Base-by-base conservation (phyloP, 2,888 invertebrate genomes). In the Luperina testacea region DNA sequence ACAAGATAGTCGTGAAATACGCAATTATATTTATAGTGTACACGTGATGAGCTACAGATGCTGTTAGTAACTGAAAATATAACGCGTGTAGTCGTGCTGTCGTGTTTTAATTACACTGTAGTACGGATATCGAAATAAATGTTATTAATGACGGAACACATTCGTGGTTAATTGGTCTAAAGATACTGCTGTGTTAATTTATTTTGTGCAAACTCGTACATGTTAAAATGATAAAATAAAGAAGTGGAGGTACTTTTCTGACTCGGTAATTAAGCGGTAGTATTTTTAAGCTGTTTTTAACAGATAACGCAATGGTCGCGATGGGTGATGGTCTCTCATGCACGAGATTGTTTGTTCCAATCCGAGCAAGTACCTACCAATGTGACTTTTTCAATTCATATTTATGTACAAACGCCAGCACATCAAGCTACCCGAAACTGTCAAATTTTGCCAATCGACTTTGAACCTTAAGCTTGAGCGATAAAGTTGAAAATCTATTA, bases 1-100 rank as follows among this genome's bases (percentile, higher is more conserved):
- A 87, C 72, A 76, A 81, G 75, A 68, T 38, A 24, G 75, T 83
- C 86, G 78, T 82, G 87, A 65, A 75, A 69, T 70, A 77, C 57
- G 32, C 59, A 69, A 80, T 72, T 69, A 78, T 73, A 70, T 81
- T 38, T 24, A 48, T 45, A 38, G 51, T 68, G 42, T 7, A 61
- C 75, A 76, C 57, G 68, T 61, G 75, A 80, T 68, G 13, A 51
- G 8, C 7, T 53, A 59, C 68, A 64, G 57, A 71, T 45, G 63
- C 5, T 15, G 51, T 6, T 57, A 67, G 27, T 38, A 32, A 72
- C 51, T 78, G 59, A 80, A 75, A 70, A 59, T 65, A 53, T 59
- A 48, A 59, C 32, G 38, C 9, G 67, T 38, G 38, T 27, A 51
- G 11, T 67, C 42, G 20, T 57, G 67, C 20, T 53, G 20, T 61